Evolutionary conservation across 2,888 invertebrate genomes (phyloP).

Genomic region (Sinopyrophorus schimmeli): DNA sequence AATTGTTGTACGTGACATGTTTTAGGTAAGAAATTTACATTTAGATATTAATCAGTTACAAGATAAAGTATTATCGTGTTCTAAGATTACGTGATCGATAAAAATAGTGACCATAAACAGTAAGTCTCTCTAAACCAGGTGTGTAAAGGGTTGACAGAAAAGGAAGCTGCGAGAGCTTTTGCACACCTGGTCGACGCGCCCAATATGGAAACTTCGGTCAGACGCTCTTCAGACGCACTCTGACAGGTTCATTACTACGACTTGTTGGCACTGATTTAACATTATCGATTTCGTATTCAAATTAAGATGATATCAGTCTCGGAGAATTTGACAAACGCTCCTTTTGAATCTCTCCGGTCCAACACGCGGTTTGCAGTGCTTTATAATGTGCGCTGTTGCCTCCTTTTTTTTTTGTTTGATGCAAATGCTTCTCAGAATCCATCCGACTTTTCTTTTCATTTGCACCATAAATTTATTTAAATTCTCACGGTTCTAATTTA

Average conservation of each 20-base stretch:
- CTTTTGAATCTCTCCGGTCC: too few relatives aligned
- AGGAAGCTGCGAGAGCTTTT: slow-evolving; percentile 31
- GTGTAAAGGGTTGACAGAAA: slow-evolving; percentile 38
- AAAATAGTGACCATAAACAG: slow-evolving; percentile 36
- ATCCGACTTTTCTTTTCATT: too few relatives aligned
- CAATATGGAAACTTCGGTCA: slow-evolving; percentile 33
- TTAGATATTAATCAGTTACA: slow-evolving; percentile 23
- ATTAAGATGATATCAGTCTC: slow-evolving; percentile 31
- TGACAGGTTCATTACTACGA: slow-evolving; percentile 38
- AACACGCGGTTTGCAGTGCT: too few relatives aligned
- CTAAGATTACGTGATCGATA: slow-evolving; percentile 39
- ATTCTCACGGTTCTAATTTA: too few relatives aligned
- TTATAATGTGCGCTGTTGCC: too few relatives aligned
- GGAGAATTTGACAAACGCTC: slow-evolving; percentile 25
- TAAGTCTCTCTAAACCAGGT: slow-evolving; percentile 30
- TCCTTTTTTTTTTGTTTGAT: too few relatives aligned
- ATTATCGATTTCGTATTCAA: slow-evolving; percentile 39
- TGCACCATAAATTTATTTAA: too few relatives aligned
- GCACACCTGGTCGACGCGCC: slow-evolving; percentile 35
- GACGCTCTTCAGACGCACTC: slow-evolving; percentile 37
- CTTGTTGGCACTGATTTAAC: slow-evolving; percentile 38
- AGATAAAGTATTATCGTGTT: slow-evolving; percentile 31
- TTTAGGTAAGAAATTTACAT: slow-evolving; percentile 26
- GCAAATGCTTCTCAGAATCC: too few relatives aligned
- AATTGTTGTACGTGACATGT: slow-evolving; percentile 15